Percentiles rank a stretch among this genome's conserved stretches.
These are phyloP conservation scores for Sarcophaga carnaria DNA, from an alignment of 2,888 invertebrate species.

Conservation along the genomic window DNA sequence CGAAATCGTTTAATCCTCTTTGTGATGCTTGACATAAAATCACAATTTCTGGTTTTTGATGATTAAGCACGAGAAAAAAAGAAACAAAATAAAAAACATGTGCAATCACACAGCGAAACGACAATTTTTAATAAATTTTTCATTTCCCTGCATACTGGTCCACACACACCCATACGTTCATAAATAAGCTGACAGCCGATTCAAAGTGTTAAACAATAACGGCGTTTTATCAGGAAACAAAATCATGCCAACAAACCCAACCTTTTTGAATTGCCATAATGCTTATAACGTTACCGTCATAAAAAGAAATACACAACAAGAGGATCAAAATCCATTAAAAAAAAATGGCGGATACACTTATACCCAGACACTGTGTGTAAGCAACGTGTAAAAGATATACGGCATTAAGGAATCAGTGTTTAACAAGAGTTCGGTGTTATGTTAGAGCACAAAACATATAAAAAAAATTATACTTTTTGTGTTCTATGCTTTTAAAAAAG, in stretches of 20 bases:
- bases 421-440: too few species aligned
- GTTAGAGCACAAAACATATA: too few species aligned
- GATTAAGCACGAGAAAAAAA: background rate
- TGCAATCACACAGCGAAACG: too few species aligned
- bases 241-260: background rate
- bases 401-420: too few species aligned
- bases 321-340: too few species aligned
- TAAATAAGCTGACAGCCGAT: background rate
- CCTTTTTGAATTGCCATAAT: background rate
- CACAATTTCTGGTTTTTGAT: constrained; percentile 27
- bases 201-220: constrained; percentile 28
- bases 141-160: background rate
- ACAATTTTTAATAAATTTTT: background rate
- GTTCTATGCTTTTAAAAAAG: too few species aligned
- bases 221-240: constrained; percentile 28
- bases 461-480: too few species aligned
- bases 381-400: too few species aligned
- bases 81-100: background rate
- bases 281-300: background rate
- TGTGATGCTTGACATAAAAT: constrained; percentile 24
- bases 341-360: too few species aligned
- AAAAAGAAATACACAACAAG: too few species aligned
- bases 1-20: constrained; percentile 17
- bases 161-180: background rate
- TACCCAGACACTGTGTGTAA: too few species aligned